Conservation (phyloP, 2,797 vertebrate genomes). For the Platalea minor region DNA sequence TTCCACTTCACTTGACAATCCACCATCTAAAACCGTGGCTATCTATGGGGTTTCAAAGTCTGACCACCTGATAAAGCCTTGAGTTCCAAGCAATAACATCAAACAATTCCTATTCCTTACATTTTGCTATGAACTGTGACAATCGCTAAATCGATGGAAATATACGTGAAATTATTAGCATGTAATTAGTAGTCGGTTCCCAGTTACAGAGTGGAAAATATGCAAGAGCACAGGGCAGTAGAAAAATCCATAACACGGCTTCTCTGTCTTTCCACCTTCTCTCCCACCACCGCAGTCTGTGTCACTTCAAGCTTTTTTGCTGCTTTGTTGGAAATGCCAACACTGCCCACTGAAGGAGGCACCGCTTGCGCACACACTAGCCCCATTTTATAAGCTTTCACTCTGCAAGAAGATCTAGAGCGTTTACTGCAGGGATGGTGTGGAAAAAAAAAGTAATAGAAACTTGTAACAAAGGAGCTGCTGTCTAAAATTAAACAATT, state of each 20-base stretch:
- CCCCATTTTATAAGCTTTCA: not conserved
- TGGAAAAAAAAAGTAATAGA: not conserved
- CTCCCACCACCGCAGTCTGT: not conserved
- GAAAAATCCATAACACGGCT: rapidly evolving
- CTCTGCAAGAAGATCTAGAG: not conserved
- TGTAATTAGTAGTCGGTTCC: not conserved
- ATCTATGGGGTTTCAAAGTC: not conserved
- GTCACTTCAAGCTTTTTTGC: not conserved
- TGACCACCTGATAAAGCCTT: not conserved
- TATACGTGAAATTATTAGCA: not conserved
- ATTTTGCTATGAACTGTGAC: not conserved
- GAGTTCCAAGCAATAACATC: not conserved
- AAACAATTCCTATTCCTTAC: not conserved
- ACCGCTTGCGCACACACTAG: not conserved
- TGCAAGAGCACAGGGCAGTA: not conserved
- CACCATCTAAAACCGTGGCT: not conserved
- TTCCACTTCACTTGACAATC: not conserved
- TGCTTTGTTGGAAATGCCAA: not conserved
- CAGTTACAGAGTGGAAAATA: not conserved
- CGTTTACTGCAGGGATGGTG: not conserved
- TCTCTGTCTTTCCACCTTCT: not conserved
- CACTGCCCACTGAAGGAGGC: not conserved
- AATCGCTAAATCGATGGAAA: not conserved
- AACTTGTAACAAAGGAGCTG: not conserved
- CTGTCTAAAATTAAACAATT: not conserved